Conservation (phyloP, 92 coral and sea anemone genomes). For the Bergia sp. region DNA sequence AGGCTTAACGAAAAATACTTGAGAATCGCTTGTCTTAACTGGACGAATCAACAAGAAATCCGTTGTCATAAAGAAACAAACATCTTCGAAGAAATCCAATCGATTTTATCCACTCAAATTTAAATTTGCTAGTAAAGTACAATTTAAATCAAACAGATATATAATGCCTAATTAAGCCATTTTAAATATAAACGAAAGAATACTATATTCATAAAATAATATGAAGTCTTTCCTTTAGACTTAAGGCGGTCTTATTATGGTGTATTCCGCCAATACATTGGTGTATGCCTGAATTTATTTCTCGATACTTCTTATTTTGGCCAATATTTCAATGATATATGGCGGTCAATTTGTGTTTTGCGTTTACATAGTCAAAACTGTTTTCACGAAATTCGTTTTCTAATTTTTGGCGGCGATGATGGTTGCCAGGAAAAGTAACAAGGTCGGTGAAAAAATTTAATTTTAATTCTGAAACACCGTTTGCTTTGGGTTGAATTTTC, state of each 20-base stretch:
- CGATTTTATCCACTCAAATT: not conserved
- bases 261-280: not conserved
- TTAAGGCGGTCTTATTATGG: not conserved
- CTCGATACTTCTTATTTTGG: not conserved
- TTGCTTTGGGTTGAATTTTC: conserved; percentile 10
- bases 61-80: conserved; percentile 2
- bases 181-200: not conserved
- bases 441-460: conserved; percentile 23
- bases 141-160: not conserved
- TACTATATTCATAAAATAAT: not conserved
- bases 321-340: not conserved
- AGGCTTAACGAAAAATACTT: not conserved
- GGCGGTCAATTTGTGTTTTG: not conserved
- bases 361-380: not conserved
- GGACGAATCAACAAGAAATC: not conserved
- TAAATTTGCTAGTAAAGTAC: not conserved
- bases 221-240: not conserved
- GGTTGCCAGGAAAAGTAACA: conserved; percentile 31
- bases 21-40: not conserved
- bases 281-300: not conserved
- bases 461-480: conserved; percentile 32
- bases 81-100: conserved; percentile 4
- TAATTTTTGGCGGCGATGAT: not conserved
- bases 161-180: conserved; percentile 2
- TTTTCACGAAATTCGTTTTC: conserved; percentile 4